Evolutionary conservation across 2,113 vertebrate genomes (phyloP).

Genomic region (Nesoenas mayeri): DNA sequence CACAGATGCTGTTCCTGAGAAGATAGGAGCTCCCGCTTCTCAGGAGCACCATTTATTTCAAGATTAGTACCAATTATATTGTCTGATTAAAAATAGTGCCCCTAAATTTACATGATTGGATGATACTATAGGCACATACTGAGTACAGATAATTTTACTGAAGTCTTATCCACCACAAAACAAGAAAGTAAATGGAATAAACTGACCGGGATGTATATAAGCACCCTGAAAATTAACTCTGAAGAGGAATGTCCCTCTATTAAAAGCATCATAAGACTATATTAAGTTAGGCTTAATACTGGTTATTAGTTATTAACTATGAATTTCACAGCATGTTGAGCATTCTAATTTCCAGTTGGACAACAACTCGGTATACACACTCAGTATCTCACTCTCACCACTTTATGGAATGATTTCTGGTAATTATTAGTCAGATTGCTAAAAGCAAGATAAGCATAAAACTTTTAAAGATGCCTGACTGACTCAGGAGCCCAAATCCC

Average conservation of each 20-base stretch:
- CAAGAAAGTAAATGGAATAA: conserved; percentile 4
- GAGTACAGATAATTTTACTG: background rate
- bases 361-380: background rate
- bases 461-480: background rate
- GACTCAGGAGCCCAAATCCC: background rate
- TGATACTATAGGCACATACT: conserved; percentile 29
- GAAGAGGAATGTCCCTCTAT: background rate
- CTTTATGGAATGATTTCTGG: background rate
- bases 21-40: conserved; percentile 48
- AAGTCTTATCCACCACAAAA: conserved; percentile 3
- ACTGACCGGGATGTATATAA: background rate
- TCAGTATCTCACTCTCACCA: background rate
- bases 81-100: conserved; percentile 67
- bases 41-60: conserved; percentile 52
- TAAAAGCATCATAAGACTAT: background rate
- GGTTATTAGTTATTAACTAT: background rate
- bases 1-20: conserved; percentile 40
- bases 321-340: background rate
- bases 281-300: background rate
- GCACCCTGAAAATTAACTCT: conserved; percentile 17
- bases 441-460: background rate
- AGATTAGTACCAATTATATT: conserved; percentile 64
- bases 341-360: background rate
- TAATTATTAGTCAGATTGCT: background rate
- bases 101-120: conserved; percentile 64